phyloP scores from a whole-genome alignment of 2,888 invertebrate genomes.

The Pristionchus japonicus region DNA sequence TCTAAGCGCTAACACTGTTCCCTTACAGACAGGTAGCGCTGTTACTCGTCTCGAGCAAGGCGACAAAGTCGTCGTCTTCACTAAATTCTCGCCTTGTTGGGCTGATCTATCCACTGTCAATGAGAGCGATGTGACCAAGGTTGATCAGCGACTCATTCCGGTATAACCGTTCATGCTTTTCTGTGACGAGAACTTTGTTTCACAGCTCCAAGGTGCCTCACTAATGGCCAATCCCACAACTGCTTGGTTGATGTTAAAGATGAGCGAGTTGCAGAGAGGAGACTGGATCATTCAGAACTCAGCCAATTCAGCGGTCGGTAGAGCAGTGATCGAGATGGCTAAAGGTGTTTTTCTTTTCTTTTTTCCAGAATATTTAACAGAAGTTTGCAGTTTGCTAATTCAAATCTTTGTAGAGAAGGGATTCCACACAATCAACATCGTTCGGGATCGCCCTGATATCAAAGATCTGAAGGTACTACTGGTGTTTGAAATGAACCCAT shows the following conservation, averaged over 20 bases:
- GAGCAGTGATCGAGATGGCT: constrained; percentile 47
- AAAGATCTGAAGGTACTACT: constrained; percentile 76
- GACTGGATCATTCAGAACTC: constrained; percentile 92
- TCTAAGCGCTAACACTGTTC: not conserved
- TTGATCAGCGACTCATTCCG: not conserved
- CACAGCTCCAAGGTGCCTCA: constrained; percentile 80
- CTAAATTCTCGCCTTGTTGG: not conserved
- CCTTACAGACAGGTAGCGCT: not conserved
- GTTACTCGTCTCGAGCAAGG: not conserved
- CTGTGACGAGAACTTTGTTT: not conserved
- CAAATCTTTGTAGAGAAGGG: constrained; percentile 63
- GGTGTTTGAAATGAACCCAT: too few species aligned
- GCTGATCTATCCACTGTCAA: not conserved
- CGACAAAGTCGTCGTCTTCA: not conserved
- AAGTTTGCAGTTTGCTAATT: not conserved
- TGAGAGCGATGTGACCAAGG: not conserved
- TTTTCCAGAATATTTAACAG: too few species aligned
- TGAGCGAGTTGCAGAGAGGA: constrained; percentile 80
- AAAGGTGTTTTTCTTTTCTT: constrained; percentile 9
- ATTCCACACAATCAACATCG: constrained; percentile 87
- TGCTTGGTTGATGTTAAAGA: constrained; percentile 86
- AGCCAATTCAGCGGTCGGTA: constrained; percentile 92
- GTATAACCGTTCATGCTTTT: not conserved
- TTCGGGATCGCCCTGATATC: constrained; percentile 85
- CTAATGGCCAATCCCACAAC: constrained; percentile 94